Evolutionary conservation across 2,888 invertebrate genomes (phyloP), one percentile per base, ranked within the genome.

Genomic region (Aplocera efformata): DNA sequence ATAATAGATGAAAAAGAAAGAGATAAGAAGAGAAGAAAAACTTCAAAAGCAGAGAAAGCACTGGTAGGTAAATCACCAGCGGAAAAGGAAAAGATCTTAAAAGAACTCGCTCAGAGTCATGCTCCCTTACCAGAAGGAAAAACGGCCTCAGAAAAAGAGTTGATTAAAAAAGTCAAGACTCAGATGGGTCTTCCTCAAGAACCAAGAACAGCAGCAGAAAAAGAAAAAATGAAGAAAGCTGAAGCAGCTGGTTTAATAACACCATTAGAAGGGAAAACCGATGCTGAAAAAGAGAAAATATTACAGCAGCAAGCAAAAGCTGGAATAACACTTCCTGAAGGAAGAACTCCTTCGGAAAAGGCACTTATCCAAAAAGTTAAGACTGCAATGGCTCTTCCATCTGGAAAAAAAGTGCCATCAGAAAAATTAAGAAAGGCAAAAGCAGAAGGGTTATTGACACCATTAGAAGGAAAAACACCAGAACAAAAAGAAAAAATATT

Each of bases 211-310:
- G 25, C 49, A 1, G 67, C 67, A 0, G 22, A 27, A 62, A 69
- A 36, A 64, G 59, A 31, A 51, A 59, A 37, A 22, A 62, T 3
- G 46, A 58, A 7, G 47, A 56, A 8, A 63, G 61, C 39, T 47
- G 58, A 6, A 45, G 54, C 21, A 30, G 32, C 32, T 1, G 57
- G 63, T n/a, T 5, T 63, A 7, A 63, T 67, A 1, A 37, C 67
- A 3, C 66, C 67, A n/a, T 60, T 64, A 8, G 60, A 61, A 51
- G 61, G 65, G 3, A 51, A 53, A 47, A 56, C 59, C 3, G n/a
- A 48, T 3, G 48, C 56, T 1, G 50, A 50, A 37, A 66, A 68
- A 48, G 60, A 63, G 48, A 58, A 58, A 32, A 58, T 65, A 3
- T 30, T 63, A 1, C 50, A 40, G 47, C 54, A 35, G 1, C 47